A percentile compares a stretch with the other conserved stretches of the same genome.
phyloP scores from a whole-genome alignment of 2,113 vertebrate species.

The Cochlearius cochlearius region DNA sequence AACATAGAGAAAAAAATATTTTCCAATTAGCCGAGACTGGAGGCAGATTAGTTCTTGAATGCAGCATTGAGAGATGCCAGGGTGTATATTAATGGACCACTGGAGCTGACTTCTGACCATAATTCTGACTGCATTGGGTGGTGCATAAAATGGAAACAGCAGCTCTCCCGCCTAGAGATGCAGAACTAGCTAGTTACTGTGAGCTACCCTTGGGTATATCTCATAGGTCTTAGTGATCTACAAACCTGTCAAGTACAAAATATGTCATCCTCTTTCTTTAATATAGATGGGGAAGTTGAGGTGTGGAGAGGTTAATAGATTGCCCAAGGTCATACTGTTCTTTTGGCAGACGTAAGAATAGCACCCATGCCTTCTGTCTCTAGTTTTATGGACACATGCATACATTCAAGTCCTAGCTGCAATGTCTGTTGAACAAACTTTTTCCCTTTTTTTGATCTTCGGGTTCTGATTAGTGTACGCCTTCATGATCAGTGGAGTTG shows the following conservation, averaged over 20 bases:
- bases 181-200: neutral
- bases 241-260: conserved; percentile 31
- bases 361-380: neutral
- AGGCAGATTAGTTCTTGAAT: conserved; percentile 66
- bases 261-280: conserved; percentile 17
- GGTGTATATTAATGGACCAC: conserved; percentile 36
- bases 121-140: conserved; percentile 14
- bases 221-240: conserved; percentile 21
- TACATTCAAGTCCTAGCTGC: neutral
- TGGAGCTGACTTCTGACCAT: neutral
- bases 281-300: conserved; percentile 11
- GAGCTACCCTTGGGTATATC: neutral
- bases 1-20: conserved; percentile 58
- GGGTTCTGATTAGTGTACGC: neutral
- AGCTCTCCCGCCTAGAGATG: neutral
- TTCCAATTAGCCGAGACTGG: conserved; percentile 71
- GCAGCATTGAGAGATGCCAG: conserved; percentile 8
- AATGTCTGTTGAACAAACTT: neutral
- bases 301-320: neutral
- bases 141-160: neutral
- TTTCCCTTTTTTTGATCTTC: neutral
- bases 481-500: neutral
- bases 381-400: neutral
- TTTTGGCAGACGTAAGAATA: neutral
- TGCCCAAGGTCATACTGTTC: conserved; percentile 33